A percentile compares a stretch with the other conserved stretches of the same genome.
These are phyloP conservation scores for Paedocypris sp. DNA, from an alignment of 2,113 vertebrate species.

Conservation along the genomic window DNA sequence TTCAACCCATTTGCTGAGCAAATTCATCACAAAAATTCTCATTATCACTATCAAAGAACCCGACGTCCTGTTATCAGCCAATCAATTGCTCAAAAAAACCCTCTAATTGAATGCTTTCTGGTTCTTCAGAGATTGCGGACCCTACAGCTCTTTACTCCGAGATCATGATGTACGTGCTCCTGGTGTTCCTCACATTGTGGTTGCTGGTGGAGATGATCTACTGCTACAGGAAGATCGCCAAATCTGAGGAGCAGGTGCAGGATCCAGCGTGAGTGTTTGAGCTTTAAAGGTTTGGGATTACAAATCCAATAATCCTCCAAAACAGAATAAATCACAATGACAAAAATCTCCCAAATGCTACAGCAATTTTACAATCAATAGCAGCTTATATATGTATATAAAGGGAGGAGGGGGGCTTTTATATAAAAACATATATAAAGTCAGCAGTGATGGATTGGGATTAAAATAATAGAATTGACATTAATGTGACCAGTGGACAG, in stretches of 20 bases:
- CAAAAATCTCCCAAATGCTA: too few species aligned
- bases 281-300: neutral
- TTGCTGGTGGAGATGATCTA: constrained; percentile 94
- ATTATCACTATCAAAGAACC: neutral
- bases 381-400: too few species aligned
- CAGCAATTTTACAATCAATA: too few species aligned
- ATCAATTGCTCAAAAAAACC: neutral
- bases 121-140: constrained; percentile 68
- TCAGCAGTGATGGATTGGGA: too few species aligned
- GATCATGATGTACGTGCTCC: constrained; percentile 96
- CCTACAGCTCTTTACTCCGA: constrained; percentile 81
- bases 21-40: neutral
- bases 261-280: constrained; percentile 79
- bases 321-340: neutral
- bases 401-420: too few species aligned
- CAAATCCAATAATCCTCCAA: neutral
- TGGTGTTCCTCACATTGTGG: constrained; percentile 93
- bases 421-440: too few species aligned
- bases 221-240: constrained; percentile 96
- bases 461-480: too few species aligned
- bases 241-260: constrained; percentile 79
- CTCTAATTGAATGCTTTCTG: constrained; percentile 19
- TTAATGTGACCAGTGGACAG: constrained; percentile 2
- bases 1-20: neutral
- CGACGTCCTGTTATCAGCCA: neutral